Percentiles rank a stretch among this genome's conserved stretches.
Conservation (phyloP, 2,113 vertebrate species). For the Desmodus rotundus region DNA sequence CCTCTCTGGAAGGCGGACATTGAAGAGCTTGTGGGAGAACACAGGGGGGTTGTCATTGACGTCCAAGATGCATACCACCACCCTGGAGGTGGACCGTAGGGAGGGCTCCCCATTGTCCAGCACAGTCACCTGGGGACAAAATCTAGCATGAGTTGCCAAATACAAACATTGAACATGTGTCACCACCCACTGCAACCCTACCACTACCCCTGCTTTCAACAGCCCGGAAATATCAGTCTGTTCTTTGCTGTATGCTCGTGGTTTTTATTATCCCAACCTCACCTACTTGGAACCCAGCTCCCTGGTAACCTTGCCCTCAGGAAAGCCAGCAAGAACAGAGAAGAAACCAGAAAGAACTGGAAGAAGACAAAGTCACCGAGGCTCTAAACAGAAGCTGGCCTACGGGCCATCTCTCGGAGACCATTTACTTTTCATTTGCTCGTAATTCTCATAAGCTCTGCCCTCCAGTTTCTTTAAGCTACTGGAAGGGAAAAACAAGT, state of each 20-base stretch:
- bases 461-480: neutral
- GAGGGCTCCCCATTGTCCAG: conserved; percentile 89
- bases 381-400: neutral
- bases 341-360: neutral
- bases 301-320: neutral
- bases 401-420: neutral
- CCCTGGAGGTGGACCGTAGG: conserved; percentile 89
- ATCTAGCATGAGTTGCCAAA: neutral
- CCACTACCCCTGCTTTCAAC: neutral
- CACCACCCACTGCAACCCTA: neutral
- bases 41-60: conserved; percentile 91
- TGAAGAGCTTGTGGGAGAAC: conserved; percentile 93
- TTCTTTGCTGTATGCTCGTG: neutral
- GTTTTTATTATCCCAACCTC: neutral
- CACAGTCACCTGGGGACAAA: conserved; percentile 87
- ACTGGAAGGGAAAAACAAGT: neutral
- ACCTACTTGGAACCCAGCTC: conserved; percentile 20
- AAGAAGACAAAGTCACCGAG: neutral
- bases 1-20: conserved; percentile 86
- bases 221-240: neutral
- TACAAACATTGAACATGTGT: neutral
- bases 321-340: neutral
- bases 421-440: neutral
- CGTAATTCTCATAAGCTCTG: neutral
- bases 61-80: conserved; percentile 89